Percentiles rank a stretch among this genome's conserved stretches.
Conservation (phyloP, 2,888 invertebrate species). For the Malachius bipustulatus region DNA sequence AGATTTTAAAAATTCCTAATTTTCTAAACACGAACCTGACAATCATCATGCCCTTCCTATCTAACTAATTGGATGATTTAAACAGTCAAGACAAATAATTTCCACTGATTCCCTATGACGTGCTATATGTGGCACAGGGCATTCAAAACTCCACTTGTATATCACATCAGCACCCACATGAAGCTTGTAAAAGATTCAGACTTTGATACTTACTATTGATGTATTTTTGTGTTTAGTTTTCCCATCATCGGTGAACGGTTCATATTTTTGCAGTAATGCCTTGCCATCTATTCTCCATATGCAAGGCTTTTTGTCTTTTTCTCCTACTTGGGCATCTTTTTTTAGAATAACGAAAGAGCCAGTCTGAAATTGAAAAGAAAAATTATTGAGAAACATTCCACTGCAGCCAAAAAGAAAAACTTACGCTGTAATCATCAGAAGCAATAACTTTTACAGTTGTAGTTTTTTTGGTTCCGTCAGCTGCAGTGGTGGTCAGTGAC, state of each 20-base stretch:
- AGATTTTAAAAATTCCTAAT: too few relatives aligned
- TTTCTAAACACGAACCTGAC: too few relatives aligned
- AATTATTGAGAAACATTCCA: slow-evolving; percentile 2
- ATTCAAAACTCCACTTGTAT: too few relatives aligned
- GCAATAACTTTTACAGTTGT: slow-evolving; percentile 2
- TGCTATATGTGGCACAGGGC: too few relatives aligned
- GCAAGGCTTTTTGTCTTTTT: slow-evolving; percentile 31
- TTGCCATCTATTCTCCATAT: slow-evolving; percentile 38
- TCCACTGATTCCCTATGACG: too few relatives aligned
- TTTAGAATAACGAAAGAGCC: slow-evolving; percentile 35
- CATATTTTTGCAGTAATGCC: slow-evolving; percentile 38
- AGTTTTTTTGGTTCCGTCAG: neutral
- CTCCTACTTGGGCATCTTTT: slow-evolving; percentile 33
- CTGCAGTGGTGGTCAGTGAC: slow-evolving; percentile 2
- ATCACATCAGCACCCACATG: too few relatives aligned
- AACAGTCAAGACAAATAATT: too few relatives aligned
- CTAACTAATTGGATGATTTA: too few relatives aligned
- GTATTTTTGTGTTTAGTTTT: slow-evolving; percentile 34
- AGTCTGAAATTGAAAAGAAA: slow-evolving; percentile 24
- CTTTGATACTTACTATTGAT: slow-evolving; percentile 31
- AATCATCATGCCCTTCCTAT: too few relatives aligned
- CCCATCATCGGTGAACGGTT: slow-evolving; percentile 33
- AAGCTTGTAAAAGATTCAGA: slow-evolving; percentile 7
- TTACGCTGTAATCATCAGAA: slow-evolving; percentile 9
- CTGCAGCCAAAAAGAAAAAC: neutral